phyloP scores from a whole-genome alignment of 1,140 invertebrate genomes.

The Ericerus pela region DNA sequence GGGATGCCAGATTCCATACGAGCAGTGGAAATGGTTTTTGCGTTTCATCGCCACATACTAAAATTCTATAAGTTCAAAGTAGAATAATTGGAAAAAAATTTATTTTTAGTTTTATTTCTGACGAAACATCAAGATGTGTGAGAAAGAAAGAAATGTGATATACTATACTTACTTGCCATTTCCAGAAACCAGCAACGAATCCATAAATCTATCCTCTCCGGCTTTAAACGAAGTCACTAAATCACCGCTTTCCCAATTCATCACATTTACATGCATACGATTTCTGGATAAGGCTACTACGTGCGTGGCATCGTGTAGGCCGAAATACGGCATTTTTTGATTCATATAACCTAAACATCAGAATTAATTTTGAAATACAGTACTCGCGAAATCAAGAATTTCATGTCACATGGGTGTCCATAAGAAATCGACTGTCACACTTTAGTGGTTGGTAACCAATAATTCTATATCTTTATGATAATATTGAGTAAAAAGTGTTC shows the following conservation, averaged over 20 bases:
- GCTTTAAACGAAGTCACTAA: constrained; percentile 78
- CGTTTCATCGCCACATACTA: constrained; percentile 80
- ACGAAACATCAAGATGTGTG: too few relatives aligned
- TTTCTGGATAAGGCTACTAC: constrained; percentile 67
- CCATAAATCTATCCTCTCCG: constrained; percentile 72
- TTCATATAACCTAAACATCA: constrained; percentile 56
- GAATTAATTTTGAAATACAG: not conserved
- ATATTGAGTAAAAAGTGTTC: too few relatives aligned
- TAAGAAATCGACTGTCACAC: too few relatives aligned
- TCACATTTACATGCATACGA: constrained; percentile 79
- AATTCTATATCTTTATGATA: too few relatives aligned
- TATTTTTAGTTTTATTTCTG: not conserved
- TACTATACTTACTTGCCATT: constrained; percentile 49
- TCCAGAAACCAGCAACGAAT: constrained; percentile 69
- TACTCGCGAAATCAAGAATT: too few relatives aligned
- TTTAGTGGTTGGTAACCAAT: too few relatives aligned
- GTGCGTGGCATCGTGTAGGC: constrained; percentile 59
- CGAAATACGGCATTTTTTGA: constrained; percentile 80
- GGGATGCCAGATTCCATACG: constrained; percentile 69
- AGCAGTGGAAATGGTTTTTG: constrained; percentile 79
- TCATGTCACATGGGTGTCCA: too few relatives aligned
- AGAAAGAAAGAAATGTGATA: not conserved
- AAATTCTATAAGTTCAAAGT: constrained; percentile 37
- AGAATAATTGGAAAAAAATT: not conserved
- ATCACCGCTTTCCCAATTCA: constrained; percentile 65